Evolutionary conservation across 2,797 vertebrate genomes (phyloP).

Genomic region (Micrastur ruficollis): DNA sequence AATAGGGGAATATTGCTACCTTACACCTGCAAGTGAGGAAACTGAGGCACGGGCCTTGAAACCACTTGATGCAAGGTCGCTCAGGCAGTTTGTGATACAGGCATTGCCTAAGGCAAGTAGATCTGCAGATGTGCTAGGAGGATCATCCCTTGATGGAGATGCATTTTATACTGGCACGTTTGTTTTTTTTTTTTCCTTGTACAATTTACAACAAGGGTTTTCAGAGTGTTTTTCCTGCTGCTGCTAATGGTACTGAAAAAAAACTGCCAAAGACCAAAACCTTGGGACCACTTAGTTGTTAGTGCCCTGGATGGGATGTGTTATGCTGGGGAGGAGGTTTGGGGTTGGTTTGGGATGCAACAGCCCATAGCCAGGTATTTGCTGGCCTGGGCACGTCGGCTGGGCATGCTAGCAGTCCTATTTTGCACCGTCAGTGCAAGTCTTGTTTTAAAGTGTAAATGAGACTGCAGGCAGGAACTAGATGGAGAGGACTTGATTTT

Average conservation of each 20-base stretch:
- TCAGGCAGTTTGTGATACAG: not conserved
- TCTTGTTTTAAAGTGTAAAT: not conserved
- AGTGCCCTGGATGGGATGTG: not conserved
- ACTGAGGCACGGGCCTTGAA: not conserved
- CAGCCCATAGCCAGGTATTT: not conserved
- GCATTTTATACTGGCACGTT: rapidly evolving
- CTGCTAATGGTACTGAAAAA: not conserved
- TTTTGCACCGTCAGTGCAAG: not conserved
- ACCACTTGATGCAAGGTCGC: rapidly evolving
- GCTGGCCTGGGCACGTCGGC: rapidly evolving
- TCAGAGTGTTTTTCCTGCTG: not conserved
- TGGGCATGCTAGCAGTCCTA: rapidly evolving
- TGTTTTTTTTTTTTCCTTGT: not conserved
- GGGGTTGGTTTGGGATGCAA: not conserved
- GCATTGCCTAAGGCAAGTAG: not conserved
- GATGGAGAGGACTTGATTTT: not conserved
- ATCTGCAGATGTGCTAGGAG: not conserved
- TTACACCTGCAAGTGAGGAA: not conserved
- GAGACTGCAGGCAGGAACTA: not conserved
- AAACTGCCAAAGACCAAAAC: rapidly evolving
- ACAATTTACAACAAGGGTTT: not conserved
- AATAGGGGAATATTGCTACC: not conserved
- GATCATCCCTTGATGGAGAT: not conserved
- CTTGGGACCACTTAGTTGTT: rapidly evolving
- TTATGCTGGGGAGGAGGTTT: not conserved